Percentiles rank a stretch among this genome's conserved stretches.
Conservation (phyloP, 1,140 invertebrate species). For the Odontomachus brunneus region DNA sequence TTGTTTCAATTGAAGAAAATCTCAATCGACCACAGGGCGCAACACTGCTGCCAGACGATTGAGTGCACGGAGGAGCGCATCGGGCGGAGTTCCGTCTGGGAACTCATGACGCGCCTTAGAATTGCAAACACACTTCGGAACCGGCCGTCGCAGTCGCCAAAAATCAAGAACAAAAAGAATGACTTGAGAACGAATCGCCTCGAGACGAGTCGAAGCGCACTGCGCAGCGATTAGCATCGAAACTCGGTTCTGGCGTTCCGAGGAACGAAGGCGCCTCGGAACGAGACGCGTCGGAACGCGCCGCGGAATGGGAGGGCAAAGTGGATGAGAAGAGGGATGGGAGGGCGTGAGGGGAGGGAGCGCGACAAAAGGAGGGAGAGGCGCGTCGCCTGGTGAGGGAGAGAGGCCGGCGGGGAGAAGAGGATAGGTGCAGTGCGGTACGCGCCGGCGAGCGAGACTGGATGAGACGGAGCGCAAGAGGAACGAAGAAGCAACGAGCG, state of each 20-base stretch:
- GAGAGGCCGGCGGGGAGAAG: not conserved
- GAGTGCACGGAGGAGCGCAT: too few relatives aligned
- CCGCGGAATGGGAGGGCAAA: not conserved
- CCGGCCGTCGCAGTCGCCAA: not conserved
- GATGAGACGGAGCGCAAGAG: not conserved
- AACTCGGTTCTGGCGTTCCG: slow-evolving; percentile 19
- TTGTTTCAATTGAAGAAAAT: too few relatives aligned
- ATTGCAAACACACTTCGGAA: too few relatives aligned
- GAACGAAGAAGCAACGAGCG: not conserved
- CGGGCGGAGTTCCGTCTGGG: too few relatives aligned
- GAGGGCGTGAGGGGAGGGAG: not conserved
- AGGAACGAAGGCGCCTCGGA: not conserved
- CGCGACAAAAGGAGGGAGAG: too few relatives aligned
- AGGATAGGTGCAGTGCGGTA: not conserved
- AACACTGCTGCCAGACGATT: too few relatives aligned
- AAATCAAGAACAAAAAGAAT: not conserved
- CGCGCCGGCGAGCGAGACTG: slow-evolving; percentile 18
- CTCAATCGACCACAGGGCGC: too few relatives aligned
- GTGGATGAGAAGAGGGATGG: slow-evolving; percentile 20
- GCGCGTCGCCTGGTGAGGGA: too few relatives aligned
- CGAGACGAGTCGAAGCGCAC: not conserved
- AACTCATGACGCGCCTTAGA: too few relatives aligned
- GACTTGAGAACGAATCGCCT: not conserved
- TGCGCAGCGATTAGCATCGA: not conserved
- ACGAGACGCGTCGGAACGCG: slow-evolving; percentile 33